Percentiles rank a stretch among this genome's conserved stretches.
Conservation (phyloP, 2,888 invertebrate genomes). For the Papilio demoleus region DNA sequence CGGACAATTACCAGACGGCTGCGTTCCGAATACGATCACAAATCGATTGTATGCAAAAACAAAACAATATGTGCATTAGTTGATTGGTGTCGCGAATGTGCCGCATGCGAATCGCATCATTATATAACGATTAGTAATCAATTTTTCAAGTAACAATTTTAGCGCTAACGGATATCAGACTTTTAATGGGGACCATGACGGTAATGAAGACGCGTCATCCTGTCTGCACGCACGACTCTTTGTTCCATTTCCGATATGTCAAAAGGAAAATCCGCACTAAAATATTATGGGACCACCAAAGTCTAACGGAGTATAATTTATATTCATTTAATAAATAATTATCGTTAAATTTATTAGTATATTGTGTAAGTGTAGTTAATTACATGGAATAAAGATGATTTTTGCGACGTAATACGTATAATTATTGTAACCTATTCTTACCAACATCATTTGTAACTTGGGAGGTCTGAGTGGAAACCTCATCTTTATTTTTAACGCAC, state of each 20-base stretch:
- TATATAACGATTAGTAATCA: constrained; percentile 46
- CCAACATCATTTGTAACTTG: not conserved
- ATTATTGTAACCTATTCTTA: no score
- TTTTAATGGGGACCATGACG: constrained; percentile 37
- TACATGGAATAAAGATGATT: no score
- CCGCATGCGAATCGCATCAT: constrained; percentile 49
- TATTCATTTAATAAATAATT: no score
- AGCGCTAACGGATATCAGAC: constrained; percentile 46
- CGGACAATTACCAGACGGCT: constrained; percentile 67
- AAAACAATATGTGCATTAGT: constrained; percentile 47
- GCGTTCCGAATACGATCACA: constrained; percentile 55
- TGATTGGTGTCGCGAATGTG: constrained; percentile 53
- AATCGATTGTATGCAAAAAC: constrained; percentile 69
- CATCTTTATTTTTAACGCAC: not conserved
- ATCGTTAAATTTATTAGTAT: no score
- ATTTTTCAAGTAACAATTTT: constrained; percentile 47
- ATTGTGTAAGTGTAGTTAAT: no score
- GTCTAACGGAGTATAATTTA: not conserved
- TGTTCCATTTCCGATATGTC: constrained; percentile 13
- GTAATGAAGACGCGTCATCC: constrained; percentile 42
- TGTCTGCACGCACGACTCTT: constrained; percentile 18
- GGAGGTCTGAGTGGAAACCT: not conserved
- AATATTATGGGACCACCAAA: not conserved
- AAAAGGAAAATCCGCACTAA: constrained; percentile 8
- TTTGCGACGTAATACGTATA: no score